These are phyloP conservation scores for Potamilus streckersoni DNA, from an alignment of 1,140 invertebrate species.

Conservation along the genomic window DNA sequence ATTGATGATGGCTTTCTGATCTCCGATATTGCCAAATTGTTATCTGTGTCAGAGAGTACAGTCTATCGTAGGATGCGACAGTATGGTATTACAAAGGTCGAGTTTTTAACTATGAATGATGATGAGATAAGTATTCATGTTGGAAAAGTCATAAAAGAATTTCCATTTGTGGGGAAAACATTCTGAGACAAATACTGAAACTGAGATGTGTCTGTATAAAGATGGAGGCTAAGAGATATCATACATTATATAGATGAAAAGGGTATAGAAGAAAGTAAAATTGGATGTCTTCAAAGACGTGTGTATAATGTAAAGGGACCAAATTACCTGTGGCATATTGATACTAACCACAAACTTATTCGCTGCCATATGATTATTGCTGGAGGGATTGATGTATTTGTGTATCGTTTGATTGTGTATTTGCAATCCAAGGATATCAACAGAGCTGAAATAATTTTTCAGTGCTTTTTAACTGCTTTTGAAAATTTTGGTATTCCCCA, in stretches of 20 bases:
- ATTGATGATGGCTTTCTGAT: too few relatives aligned
- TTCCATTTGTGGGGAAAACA: too few relatives aligned
- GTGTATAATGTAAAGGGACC: constrained; percentile 17
- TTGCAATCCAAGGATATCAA: constrained; percentile 11
- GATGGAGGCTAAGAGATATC: background rate
- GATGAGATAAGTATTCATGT: too few relatives aligned
- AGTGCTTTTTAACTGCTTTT: constrained; percentile 2
- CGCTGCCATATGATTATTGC: constrained; percentile 8
- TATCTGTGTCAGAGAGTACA: too few relatives aligned
- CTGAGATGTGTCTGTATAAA: background rate
- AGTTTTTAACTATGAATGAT: too few relatives aligned
- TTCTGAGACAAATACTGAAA: too few relatives aligned
- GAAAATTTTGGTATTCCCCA: background rate
- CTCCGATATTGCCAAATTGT: too few relatives aligned
- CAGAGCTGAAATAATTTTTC: constrained; percentile 7
- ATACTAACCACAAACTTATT: constrained; percentile 19
- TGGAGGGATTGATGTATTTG: constrained; percentile 8
- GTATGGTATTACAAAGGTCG: too few relatives aligned
- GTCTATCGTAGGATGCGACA: too few relatives aligned
- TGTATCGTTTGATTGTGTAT: constrained; percentile 8
- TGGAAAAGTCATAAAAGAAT: too few relatives aligned
- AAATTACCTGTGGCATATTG: constrained; percentile 17
- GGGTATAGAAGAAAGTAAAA: constrained; percentile 6
- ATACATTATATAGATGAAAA: background rate
- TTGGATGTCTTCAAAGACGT: constrained; percentile 3